Percentiles rank a stretch among this genome's conserved stretches.
Evolutionary conservation across 2,113 vertebrate species (phyloP).

Genomic region (Prunella himalayana): DNA sequence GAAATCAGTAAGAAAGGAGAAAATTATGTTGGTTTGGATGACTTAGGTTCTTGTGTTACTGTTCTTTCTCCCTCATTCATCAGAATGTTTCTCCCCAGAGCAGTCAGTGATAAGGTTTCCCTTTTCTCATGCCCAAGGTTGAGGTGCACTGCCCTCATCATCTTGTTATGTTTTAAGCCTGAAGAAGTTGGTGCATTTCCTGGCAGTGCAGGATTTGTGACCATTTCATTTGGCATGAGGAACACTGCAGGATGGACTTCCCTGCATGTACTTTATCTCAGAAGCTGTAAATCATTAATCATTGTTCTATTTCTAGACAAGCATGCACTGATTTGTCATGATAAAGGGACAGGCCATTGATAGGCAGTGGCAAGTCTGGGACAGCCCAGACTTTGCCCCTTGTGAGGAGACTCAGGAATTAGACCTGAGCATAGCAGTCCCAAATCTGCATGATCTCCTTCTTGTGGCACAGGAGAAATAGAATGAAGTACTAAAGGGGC

Average conservation of each 20-base stretch:
- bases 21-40: neutral
- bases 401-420: neutral
- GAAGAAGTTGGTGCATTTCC: neutral
- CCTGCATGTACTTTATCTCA: neutral
- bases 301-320: neutral
- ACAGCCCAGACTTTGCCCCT: neutral
- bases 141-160: neutral
- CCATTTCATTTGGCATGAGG: neutral
- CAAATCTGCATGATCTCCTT: neutral
- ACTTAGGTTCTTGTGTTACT: neutral
- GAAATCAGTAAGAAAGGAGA: neutral
- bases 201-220: neutral
- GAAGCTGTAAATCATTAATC: neutral
- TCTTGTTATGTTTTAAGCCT: neutral
- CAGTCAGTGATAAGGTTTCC: neutral
- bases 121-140: neutral
- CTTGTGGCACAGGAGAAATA: neutral
- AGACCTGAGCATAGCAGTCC: fast-evolving
- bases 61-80: neutral
- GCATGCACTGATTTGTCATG: neutral
- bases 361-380: neutral
- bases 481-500: neutral
- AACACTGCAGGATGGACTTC: neutral
- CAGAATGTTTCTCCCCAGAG: neutral
- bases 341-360: neutral